These are phyloP conservation scores for Ifrita kowaldi DNA, from an alignment of 2,113 vertebrate species.

Conservation along the genomic window DNA sequence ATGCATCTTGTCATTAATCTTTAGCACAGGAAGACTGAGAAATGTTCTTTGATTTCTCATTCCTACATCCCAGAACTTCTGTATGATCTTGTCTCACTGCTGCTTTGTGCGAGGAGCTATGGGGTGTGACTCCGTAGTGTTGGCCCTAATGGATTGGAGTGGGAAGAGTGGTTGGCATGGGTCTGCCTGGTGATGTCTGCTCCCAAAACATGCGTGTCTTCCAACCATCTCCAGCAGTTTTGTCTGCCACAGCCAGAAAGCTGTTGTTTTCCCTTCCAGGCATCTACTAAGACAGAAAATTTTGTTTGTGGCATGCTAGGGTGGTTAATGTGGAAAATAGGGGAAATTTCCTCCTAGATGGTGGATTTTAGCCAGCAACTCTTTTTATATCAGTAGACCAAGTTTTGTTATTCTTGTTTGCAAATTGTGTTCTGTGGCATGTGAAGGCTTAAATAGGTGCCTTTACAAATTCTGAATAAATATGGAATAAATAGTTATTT, in stretches of 20 bases:
- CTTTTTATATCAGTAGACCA: not conserved
- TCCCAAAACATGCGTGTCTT: not conserved
- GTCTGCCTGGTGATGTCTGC: not conserved
- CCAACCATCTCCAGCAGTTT: not conserved
- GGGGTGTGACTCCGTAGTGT: fast-evolving
- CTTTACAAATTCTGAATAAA: not conserved
- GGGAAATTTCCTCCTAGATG: not conserved
- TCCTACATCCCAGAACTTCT: not conserved
- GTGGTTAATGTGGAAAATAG: not conserved
- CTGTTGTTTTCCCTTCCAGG: not conserved
- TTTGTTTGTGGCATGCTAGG: not conserved
- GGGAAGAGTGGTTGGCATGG: not conserved
- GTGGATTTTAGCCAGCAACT: not conserved
- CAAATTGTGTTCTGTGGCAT: not conserved
- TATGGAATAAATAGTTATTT: not conserved
- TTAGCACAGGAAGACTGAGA: not conserved
- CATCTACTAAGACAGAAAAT: not conserved
- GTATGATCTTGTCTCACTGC: fast-evolving
- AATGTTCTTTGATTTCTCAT: not conserved
- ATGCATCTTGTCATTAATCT: not conserved
- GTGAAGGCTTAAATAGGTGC: not conserved
- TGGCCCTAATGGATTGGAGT: not conserved
- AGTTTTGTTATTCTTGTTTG: not conserved
- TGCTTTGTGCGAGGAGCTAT: not conserved
- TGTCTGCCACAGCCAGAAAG: not conserved